Evolutionary conservation across 2,113 vertebrate species (phyloP), one percentile per base, ranked within the genome.

Genomic region (Protobothrops flavoviridis): DNA sequence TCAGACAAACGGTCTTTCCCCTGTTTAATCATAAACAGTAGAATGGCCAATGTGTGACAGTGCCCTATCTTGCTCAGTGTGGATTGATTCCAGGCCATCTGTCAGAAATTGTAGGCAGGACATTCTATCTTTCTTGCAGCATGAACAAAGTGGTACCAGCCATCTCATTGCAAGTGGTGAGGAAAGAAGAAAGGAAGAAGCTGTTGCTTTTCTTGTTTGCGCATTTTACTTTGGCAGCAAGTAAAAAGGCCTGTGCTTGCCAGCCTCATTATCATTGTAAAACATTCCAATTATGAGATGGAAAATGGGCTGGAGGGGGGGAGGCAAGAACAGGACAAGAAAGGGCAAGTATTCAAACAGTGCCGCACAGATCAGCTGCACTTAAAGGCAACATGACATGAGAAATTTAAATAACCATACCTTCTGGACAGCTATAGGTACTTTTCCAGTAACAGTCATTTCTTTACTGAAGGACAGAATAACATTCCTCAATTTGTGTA

Each of bases 181-280:
- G 50, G 56, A 53, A 50, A 85, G 90, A 93, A 85, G 90, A 86
- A 90, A 97, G 95, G 95, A 93, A 97, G 91, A 92, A 64, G 48
- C 96, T 96, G 96, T 96, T 97, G 96, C 97, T 95, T 96, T 91
- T 94, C 87, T 95, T 95, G 95, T 97, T 97, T 97, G 96, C 96
- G 95, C 96, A 94, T 95, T 97, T 95, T 95, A 94, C 89, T 93
- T 94, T 96, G 96, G 95, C 97, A 97, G 94, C 94, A 96, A 53
- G 95, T 96, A 96, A 94, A 81, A 95, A 57, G 85, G 88, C 94
- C 87, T 87, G 26, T 93, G 93, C 94, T 93, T 96, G 97, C 97
- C 96, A 97, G 97, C 93, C 91, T 97, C 96, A 96, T 97, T 96
- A 96, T 94, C 92, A 96, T 92, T 96, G 93, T 95, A 94, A 96